Conservation (phyloP, 2,113 vertebrate species). For the Pseudorectes ferrugineus region DNA sequence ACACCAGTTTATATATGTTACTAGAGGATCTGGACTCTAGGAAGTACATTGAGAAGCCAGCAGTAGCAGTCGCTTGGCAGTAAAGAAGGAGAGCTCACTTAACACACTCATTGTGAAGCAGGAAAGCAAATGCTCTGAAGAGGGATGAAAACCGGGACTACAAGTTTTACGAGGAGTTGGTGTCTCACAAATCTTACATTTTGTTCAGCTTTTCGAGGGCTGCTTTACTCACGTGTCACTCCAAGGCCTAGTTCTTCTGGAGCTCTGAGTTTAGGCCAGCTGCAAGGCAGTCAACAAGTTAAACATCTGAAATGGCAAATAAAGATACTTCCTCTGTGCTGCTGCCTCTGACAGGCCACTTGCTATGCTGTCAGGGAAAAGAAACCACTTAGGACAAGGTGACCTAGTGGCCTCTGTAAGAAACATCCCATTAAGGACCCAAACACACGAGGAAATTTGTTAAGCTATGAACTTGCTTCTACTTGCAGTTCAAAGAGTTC, state of each 20-base stretch:
- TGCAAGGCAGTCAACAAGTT: neutral
- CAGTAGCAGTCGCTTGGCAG: neutral
- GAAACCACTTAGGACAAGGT: neutral
- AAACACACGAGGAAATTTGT: neutral
- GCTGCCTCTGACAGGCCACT: neutral
- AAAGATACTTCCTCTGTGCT: neutral
- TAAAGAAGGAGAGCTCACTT: neutral
- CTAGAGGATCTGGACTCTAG: neutral
- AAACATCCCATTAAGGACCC: neutral
- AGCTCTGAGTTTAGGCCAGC: neutral
- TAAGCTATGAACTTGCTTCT: neutral
- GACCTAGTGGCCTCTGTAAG: neutral
- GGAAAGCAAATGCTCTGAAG: neutral
- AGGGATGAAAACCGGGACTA: neutral
- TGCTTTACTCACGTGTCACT: neutral
- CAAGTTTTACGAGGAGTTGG: neutral
- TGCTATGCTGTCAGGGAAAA: neutral
- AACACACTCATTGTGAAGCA: neutral
- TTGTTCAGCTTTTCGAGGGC: neutral
- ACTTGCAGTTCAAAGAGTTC: neutral
- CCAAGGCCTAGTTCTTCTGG: neutral
- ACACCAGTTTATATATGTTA: neutral
- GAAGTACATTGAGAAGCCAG: neutral
- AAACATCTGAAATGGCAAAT: neutral
- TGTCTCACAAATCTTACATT: neutral